Evolutionary conservation across 1,140 invertebrate genomes (phyloP).

Genomic region (Myzus persicae): DNA sequence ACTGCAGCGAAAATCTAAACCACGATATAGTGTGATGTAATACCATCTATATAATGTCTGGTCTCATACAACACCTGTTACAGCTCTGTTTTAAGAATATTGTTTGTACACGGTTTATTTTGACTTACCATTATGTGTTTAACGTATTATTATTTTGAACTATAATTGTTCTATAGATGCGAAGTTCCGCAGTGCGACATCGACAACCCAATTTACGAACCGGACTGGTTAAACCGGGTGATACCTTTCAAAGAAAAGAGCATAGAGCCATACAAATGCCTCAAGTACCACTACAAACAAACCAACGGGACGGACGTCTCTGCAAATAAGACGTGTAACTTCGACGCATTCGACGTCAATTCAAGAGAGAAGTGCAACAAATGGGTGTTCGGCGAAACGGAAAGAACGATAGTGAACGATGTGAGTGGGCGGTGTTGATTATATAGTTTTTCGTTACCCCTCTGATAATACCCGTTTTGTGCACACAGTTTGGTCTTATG

Average conservation of each 20-base stretch:
- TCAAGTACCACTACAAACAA: neutral
- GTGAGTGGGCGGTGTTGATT: constrained; percentile 62
- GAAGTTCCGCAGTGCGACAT: constrained; percentile 6
- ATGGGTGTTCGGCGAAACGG: constrained; percentile 67
- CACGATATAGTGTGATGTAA: neutral
- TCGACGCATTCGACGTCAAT: constrained; percentile 58
- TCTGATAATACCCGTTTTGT: neutral
- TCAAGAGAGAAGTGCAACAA: constrained; percentile 64
- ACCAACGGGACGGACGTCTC: neutral
- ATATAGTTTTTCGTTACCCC: neutral
- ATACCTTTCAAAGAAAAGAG: constrained; percentile 2
- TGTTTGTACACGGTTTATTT: neutral
- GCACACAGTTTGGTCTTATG: constrained; percentile 67
- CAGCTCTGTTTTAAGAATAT: neutral
- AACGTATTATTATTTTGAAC: neutral
- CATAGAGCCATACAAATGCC: neutral
- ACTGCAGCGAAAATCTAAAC: neutral
- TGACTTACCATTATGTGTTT: neutral
- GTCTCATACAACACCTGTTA: neutral
- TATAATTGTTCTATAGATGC: constrained; percentile 6
- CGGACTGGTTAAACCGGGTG: neutral
- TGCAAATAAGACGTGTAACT: neutral
- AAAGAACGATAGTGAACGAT: constrained; percentile 70
- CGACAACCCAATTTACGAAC: neutral
- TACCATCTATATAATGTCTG: neutral